Evolutionary conservation across 2,888 invertebrate species (phyloP), one percentile per base, ranked within the genome.

Genomic region (Epinotia brunnichana): DNA sequence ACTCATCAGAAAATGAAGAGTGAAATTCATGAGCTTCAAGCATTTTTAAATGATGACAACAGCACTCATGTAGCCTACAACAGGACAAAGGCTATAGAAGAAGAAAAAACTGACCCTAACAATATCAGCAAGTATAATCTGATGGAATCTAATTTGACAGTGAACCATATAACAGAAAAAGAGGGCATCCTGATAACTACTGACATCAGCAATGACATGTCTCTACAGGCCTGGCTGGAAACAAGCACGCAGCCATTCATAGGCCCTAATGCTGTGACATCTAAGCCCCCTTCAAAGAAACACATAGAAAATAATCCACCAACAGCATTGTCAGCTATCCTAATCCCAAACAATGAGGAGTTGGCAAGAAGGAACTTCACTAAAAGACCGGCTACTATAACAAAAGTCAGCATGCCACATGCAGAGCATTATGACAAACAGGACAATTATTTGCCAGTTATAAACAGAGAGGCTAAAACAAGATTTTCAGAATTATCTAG

Each of bases 271-370:
- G 75, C 83, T 73, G 75, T 86, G 3, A 87, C 87, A 69, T 79
- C 87, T 54, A 90, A 87, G 75, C 85, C 87, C 74, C 83, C 85
- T 70, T 85, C 83, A 54, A 89, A 86, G 73, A 89, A 90, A 76
- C 86, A 88, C 75, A 82, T 88, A 75, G 89, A 90, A 51, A 85
- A 79, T 75, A 53, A 70, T 24, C 88, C 83, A 75, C 88, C 93
- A 60, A 92, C 94, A 80, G 94, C 96, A 24, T 84, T 95, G 21
- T 95, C 96, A 29, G 95, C 95, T 24, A 88, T 96, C 39, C 83
- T 96, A 61, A 89, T 95, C 62, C 96, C 96, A 44, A 95, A 94
- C 17, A 85, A 82, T 83, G 88, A 89, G 74, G 91, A 92, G 68
- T 76, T 85, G 19, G 76, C 82, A 66, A 83, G 82, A 76, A 85